These are phyloP conservation scores for silkworm (Bombyx mori) DNA, from an alignment of 1,140 invertebrate genomes.

Conservation along the genomic window DNA sequence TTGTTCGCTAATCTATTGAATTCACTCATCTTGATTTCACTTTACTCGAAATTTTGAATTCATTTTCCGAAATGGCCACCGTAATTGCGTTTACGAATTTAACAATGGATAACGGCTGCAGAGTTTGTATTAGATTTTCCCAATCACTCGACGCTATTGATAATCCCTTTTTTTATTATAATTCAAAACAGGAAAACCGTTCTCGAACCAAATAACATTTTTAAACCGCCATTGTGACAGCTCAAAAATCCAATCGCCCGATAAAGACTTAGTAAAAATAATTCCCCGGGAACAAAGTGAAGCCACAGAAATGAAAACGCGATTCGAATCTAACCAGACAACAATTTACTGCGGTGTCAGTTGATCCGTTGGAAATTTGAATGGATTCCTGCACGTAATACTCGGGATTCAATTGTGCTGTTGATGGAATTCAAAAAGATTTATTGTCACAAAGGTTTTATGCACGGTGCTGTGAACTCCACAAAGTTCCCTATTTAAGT, in stretches of 20 bases:
- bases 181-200: no score
- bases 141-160: no score
- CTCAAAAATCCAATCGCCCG: conserved; percentile 12
- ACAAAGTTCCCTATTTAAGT: no score
- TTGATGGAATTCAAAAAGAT: conserved; percentile 7
- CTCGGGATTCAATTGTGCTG: conserved; percentile 13
- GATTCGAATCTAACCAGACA: conserved; percentile 17
- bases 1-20: no score
- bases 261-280: conserved; percentile 14
- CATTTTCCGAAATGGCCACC: no score
- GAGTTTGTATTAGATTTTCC: no score
- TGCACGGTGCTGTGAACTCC: no score
- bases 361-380: conserved; percentile 19
- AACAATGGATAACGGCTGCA: no score
- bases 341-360: conserved; percentile 18
- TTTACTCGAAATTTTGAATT: no score
- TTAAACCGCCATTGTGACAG: conserved; percentile 5
- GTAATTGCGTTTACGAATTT: no score
- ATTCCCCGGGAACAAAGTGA: conserved; percentile 16
- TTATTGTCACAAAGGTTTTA: conserved; percentile 3
- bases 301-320: conserved; percentile 19
- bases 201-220: neutral
- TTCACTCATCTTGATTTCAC: no score
- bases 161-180: no score
- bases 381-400: conserved; percentile 15